Evolutionary conservation across 2,797 vertebrate species (phyloP).

Genomic region (Pangasius krempfi): DNA sequence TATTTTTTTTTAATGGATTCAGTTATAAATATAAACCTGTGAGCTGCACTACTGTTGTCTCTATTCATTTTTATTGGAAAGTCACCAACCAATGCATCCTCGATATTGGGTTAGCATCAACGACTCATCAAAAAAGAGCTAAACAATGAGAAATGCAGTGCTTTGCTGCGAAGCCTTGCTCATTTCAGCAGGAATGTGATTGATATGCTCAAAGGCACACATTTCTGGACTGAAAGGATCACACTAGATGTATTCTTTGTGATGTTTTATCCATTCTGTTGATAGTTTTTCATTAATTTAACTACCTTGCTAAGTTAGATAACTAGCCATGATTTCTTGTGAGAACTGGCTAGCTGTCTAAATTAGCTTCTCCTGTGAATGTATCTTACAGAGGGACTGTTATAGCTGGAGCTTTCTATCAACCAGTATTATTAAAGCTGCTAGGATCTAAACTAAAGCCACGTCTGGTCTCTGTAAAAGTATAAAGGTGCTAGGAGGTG

Average conservation of each 20-base stretch:
- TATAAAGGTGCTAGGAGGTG: not conserved
- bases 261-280: slow-evolving; percentile 31
- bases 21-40: not conserved
- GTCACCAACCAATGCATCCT: not conserved
- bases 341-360: too few species aligned
- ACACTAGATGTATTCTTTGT: slow-evolving; percentile 52
- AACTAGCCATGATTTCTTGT: not conserved
- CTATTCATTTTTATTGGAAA: not conserved
- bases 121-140: not conserved
- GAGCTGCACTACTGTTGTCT: not conserved
- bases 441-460: not conserved
- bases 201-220: slow-evolving; percentile 16
- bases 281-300: not conserved
- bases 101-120: not conserved
- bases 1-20: not conserved
- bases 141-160: not conserved
- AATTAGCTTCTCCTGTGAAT: not conserved
- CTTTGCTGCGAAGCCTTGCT: not conserved
- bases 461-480: not conserved
- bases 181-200: slow-evolving; percentile 21
- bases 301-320: not conserved
- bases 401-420: not conserved
- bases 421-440: too few species aligned
- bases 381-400: not conserved
- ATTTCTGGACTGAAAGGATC: slow-evolving; percentile 22